Evolutionary conservation across 2,797 vertebrate genomes (phyloP).

Genomic region (Pitangus sulphuratus): DNA sequence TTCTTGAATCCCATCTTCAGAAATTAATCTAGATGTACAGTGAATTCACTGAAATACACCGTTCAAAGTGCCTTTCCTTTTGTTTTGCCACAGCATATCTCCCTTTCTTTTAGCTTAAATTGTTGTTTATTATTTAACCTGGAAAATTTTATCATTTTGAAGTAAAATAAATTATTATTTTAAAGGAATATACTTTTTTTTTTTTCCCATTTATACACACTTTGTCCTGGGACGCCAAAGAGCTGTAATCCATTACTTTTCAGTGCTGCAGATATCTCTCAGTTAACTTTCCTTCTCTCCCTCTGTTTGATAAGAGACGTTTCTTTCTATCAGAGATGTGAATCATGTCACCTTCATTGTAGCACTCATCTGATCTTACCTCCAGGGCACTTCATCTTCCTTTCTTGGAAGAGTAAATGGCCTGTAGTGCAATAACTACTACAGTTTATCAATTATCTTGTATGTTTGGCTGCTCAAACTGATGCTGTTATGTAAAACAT

Average conservation of each 20-base stretch:
- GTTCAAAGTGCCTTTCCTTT: background rate
- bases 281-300: background rate
- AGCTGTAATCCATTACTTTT: background rate
- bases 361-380: background rate
- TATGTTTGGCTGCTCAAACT: background rate
- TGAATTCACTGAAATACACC: background rate
- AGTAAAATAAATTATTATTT: background rate
- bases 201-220: background rate
- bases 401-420: background rate
- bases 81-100: background rate
- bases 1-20: background rate
- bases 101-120: background rate
- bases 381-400: background rate
- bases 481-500: background rate
- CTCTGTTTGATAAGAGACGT: background rate
- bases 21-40: background rate
- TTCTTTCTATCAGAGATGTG: background rate
- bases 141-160: background rate
- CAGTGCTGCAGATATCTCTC: background rate
- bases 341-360: background rate
- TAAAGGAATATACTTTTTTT: background rate
- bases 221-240: background rate
- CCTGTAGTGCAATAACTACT: background rate
- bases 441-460: background rate
- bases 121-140: background rate